A percentile compares a stretch with the other conserved stretches of the same genome.
These are phyloP conservation scores for Pteropus alecto DNA, from an alignment of 2,113 vertebrate genomes.

Conservation along the genomic window DNA sequence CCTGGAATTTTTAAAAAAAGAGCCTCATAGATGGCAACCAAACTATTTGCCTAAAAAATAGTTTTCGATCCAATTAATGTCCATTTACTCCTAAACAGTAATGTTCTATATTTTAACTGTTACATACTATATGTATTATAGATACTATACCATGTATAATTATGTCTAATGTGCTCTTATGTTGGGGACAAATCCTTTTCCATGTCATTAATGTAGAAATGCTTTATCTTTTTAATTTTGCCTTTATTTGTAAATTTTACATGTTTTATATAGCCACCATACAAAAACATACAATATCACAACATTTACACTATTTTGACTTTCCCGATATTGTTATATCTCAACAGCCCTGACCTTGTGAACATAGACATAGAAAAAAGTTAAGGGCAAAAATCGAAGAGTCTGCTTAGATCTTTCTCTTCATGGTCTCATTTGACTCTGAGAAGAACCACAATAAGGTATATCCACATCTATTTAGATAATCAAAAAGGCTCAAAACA, in stretches of 20 bases:
- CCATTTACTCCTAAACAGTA: not conserved
- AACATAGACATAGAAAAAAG: not conserved
- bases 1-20: not conserved
- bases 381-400: not conserved
- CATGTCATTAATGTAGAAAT: not conserved
- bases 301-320: not conserved
- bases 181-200: not conserved
- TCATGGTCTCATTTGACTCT: not conserved
- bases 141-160: not conserved
- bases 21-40: not conserved
- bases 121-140: not conserved
- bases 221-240: not conserved
- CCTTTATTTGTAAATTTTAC: not conserved
- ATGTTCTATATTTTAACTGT: not conserved
- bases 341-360: not conserved
- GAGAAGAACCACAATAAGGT: not conserved
- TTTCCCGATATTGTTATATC: not conserved
- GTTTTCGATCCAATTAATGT: not conserved
- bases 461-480: not conserved
- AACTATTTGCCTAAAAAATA: not conserved
- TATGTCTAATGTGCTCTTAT: not conserved
- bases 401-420: not conserved
- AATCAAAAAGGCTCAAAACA: not conserved
- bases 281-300: not conserved
- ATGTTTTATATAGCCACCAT: not conserved